Evolutionary conservation across 2,113 vertebrate genomes (phyloP), one percentile per base, ranked within the genome.

Genomic region (Rallus limicola): DNA sequence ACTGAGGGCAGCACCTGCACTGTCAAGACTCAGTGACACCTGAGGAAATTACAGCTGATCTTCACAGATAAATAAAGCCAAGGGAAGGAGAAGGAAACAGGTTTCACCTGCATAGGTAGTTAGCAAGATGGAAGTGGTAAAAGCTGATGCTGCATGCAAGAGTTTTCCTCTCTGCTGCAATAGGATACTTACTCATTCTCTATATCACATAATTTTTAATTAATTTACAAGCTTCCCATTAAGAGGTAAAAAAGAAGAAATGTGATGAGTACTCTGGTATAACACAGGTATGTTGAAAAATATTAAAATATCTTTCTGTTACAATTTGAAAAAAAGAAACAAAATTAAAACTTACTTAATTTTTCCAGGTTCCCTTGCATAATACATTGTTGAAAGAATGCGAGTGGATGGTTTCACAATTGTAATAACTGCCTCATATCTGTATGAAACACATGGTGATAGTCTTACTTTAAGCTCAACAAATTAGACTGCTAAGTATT

Each of bases 361-460:
- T 98, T 99, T 99, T 59, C 99, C 99, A 62, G 99, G 99, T 94
- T 99, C 99, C 92, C 99, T 98, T 93, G 99, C 99, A 80, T 99
- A 99, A 95, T 99, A 99, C 99, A 99, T 99, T 96, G 99, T 97
- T n/a, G 99, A 99, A 91, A 99, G 97, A 97, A 99, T 99, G 81
- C 99, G 99, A 44, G 99, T 98, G 31, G 99, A 99, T 0, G 99
- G 99, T 71, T 98, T 99, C 64, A 99, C 97, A 86, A 99, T 95
- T 6, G 98, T 99, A 90, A 99, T 96, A 16, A 97, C 93, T 46
- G 98, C 99, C 96, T 99, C 99, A 46, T 99, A 99, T 94, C 99
- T 99, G 97, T 21, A 72, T 84, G 62, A 87, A 97, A 92, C 89
- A 90, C 56, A 94, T 0, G 86, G 31, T 2, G 65, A 91, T 5